These are phyloP conservation scores for Semaprochilodus insignis DNA, from an alignment of 2,797 vertebrate genomes.

Conservation along the genomic window DNA sequence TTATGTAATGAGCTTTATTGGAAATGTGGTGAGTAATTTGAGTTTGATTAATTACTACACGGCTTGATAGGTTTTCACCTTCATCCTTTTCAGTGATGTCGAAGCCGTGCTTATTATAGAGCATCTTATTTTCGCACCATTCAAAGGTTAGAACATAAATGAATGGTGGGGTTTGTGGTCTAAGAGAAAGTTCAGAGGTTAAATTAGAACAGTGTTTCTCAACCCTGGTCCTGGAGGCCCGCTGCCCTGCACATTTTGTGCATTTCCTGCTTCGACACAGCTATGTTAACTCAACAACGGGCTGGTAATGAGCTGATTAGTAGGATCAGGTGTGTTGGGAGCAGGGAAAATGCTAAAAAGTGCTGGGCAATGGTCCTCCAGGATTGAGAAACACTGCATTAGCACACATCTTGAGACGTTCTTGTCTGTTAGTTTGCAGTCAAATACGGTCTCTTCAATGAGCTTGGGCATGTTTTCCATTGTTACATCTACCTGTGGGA, in stretches of 20 bases:
- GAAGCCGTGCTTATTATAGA: neutral
- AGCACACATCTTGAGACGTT: no score
- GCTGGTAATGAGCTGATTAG: no score
- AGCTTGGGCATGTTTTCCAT: neutral
- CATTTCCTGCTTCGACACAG: no score
- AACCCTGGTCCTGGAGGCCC: no score
- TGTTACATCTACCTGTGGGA: neutral
- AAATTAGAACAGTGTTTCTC: neutral
- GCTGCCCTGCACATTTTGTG: no score
- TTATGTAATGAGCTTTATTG: slow-evolving; percentile 2
- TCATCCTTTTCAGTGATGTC: neutral
- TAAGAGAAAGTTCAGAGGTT: neutral
- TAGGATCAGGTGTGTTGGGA: no score
- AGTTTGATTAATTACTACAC: neutral
- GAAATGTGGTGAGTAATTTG: neutral
- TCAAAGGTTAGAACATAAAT: neutral
- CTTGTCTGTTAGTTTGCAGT: no score
- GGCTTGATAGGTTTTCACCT: neutral
- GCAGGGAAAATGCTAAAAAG: no score
- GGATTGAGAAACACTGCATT: no score
- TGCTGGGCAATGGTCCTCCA: no score
- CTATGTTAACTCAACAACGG: no score
- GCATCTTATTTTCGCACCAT: neutral
- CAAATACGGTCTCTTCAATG: neutral
- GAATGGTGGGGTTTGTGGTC: neutral